Percentiles rank a stretch among this genome's conserved stretches.
Evolutionary conservation across 2,888 invertebrate species (phyloP).

Genomic region (Malachius bipustulatus): DNA sequence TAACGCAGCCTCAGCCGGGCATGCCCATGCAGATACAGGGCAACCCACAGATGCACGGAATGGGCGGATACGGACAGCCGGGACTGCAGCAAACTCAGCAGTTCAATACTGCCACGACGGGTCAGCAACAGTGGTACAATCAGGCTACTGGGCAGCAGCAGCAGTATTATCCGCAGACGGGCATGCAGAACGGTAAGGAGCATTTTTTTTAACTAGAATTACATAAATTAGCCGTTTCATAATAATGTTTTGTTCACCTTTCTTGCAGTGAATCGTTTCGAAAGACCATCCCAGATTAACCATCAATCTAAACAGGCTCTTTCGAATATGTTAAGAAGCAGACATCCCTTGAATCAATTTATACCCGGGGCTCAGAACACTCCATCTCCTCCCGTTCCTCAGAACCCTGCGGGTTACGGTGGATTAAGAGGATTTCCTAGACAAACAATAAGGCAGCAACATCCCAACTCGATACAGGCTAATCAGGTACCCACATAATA

Average conservation of each 20-base stretch:
- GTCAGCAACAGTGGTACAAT: slow-evolving; percentile 49
- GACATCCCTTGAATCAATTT: slow-evolving; percentile 50
- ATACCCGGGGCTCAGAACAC: slow-evolving; percentile 30
- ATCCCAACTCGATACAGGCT: slow-evolving; percentile 33
- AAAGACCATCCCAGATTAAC: slow-evolving; percentile 45
- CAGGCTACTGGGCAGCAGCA: slow-evolving; percentile 37
- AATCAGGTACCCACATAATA: slow-evolving; percentile 32
- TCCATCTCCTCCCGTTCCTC: slow-evolving; percentile 30
- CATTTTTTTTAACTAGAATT: slow-evolving; percentile 9
- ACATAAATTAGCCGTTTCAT: slow-evolving; percentile 4
- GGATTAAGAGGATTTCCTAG: slow-evolving; percentile 41
- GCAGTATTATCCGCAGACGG: slow-evolving; percentile 40
- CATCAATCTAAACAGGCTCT: slow-evolving; percentile 79
- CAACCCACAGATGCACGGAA: slow-evolving; percentile 31
- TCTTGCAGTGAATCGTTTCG: slow-evolving; percentile 37
- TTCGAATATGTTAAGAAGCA: slow-evolving; percentile 70
- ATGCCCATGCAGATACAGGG: slow-evolving; percentile 28
- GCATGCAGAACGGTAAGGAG: slow-evolving; percentile 32
- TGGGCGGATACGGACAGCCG: slow-evolving; percentile 23
- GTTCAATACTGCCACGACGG: slow-evolving; percentile 34
- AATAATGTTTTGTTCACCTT: background rate
- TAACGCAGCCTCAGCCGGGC: slow-evolving; percentile 18
- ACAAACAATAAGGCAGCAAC: slow-evolving; percentile 37
- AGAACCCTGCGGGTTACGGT: slow-evolving; percentile 34
- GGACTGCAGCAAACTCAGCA: slow-evolving; percentile 28